A percentile compares a stretch with the other conserved stretches of the same genome.
phyloP scores from a whole-genome alignment of 2,888 invertebrate genomes.

The Gasteruption jaculator region DNA sequence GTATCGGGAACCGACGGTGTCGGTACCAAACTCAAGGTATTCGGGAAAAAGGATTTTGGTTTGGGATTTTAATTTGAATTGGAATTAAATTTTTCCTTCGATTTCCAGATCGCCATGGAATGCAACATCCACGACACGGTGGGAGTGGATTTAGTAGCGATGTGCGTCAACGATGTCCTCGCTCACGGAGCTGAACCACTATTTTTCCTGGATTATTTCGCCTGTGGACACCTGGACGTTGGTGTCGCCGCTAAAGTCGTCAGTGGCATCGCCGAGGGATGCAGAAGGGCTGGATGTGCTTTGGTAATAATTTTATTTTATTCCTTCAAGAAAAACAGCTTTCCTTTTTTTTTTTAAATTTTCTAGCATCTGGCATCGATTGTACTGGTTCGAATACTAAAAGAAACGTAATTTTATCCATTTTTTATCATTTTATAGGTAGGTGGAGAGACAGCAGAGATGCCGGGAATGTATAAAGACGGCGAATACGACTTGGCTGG shows the following conservation, averaged over 20 bases:
- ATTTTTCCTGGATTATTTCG: conserved; percentile 96
- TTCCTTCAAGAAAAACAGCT: too few species aligned
- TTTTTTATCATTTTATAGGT: conserved; percentile 53
- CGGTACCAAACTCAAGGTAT: conserved; percentile 90
- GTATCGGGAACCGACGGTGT: conserved; percentile 96
- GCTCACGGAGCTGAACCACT: conserved; percentile 94
- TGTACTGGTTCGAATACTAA: too few species aligned
- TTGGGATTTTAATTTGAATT: background rate
- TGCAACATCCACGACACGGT: conserved; percentile 75
- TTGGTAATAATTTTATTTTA: conserved; percentile 60
- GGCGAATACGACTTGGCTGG: conserved; percentile 95
- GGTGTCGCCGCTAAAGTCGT: conserved; percentile 74
- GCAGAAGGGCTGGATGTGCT: conserved; percentile 79
- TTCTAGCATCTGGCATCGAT: too few species aligned
- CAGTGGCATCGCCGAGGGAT: conserved; percentile 84
- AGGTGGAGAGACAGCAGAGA: conserved; percentile 94
- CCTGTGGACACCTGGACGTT: conserved; percentile 81
- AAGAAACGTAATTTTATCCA: too few species aligned
- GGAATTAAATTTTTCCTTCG: background rate
- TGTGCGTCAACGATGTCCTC: conserved; percentile 96
- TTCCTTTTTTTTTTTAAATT: too few species aligned
- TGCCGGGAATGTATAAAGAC: conserved; percentile 87
- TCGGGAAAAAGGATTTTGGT: background rate
- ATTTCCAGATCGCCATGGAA: conserved; percentile 75
- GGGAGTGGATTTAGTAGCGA: conserved; percentile 94